phyloP scores from a whole-genome alignment of 37 sponge, comb jelly and placozoan genomes.

The Agelas oroides region DNA sequence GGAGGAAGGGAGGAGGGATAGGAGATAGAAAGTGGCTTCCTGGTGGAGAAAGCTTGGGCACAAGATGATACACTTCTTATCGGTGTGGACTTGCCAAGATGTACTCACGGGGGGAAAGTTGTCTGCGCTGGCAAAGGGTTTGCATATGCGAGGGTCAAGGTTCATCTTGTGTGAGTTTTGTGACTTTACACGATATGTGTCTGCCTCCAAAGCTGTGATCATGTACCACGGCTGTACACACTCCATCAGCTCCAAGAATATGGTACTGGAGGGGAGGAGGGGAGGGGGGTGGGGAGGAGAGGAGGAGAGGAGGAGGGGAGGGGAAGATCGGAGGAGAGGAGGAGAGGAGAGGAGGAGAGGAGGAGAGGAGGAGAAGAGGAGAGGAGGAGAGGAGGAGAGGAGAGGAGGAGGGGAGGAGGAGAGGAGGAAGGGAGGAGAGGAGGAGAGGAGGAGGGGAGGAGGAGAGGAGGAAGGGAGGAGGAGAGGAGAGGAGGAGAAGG shows the following conservation, averaged over 20 bases:
- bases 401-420: slow-evolving; percentile 27
- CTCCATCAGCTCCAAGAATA: slow-evolving; percentile 85
- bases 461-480: not conserved
- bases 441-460: not conserved
- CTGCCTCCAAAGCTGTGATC: slow-evolving; percentile 32
- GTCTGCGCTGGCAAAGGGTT: slow-evolving; percentile 48
- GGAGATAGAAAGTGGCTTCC: no score
- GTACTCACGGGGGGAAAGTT: slow-evolving; percentile 27
- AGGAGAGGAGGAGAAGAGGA: not conserved
- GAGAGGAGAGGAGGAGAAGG: slow-evolving; percentile 20
- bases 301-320: slow-evolving; percentile 25
- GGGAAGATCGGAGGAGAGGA: slow-evolving; percentile 30
- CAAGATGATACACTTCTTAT: no score
- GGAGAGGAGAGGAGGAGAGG: slow-evolving; percentile 4
- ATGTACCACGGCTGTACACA: slow-evolving; percentile 67
- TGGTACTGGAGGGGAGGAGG: slow-evolving; percentile 31
- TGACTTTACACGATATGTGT: slow-evolving; percentile 8
- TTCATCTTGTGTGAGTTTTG: slow-evolving; percentile 25
- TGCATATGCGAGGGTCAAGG: slow-evolving; percentile 51
- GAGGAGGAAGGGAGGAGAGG: slow-evolving; percentile 8
- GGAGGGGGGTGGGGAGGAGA: slow-evolving; percentile 1
- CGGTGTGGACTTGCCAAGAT: no score
- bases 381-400: slow-evolving; percentile 21
- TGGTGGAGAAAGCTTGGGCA: no score
- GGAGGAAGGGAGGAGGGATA: no score